Evolutionary conservation across 1,140 invertebrate genomes (phyloP).

Genomic region (Nylanderia fulva): DNA sequence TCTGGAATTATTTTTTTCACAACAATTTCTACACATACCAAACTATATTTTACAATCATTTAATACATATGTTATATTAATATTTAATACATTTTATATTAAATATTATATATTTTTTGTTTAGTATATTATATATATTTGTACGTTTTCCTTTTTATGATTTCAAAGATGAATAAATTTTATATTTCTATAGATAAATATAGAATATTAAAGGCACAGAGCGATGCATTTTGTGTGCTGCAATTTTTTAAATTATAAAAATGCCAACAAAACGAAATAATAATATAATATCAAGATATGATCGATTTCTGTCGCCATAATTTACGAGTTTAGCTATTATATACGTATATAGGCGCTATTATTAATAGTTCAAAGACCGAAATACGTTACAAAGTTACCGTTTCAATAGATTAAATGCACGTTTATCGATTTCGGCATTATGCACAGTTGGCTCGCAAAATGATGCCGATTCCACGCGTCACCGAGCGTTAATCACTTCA

Average conservation of each 20-base stretch:
- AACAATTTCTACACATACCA: not conserved
- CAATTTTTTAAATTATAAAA: not conserved
- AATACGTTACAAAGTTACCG: slow-evolving; percentile 51
- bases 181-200: slow-evolving; percentile 7
- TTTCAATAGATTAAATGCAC: slow-evolving; percentile 58
- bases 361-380: slow-evolving; percentile 37
- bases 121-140: no score
- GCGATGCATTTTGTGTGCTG: not conserved
- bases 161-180: not conserved
- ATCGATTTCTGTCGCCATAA: slow-evolving; percentile 32
- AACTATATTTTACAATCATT: not conserved
- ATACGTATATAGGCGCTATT: not conserved
- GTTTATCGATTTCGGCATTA: slow-evolving; percentile 61
- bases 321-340: slow-evolving; percentile 3
- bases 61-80: not conserved
- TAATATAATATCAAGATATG: not conserved
- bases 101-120: no score
- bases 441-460: slow-evolving; percentile 62
- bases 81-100: no score
- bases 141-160: not conserved
- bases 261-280: not conserved
- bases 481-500: slow-evolving; percentile 64
- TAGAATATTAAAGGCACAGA: not conserved
- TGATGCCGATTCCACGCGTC: slow-evolving; percentile 63
- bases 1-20: not conserved